Evolutionary conservation across 2,113 vertebrate species (phyloP), one percentile per base, ranked within the genome.

Genomic region (Vimba vimba): DNA sequence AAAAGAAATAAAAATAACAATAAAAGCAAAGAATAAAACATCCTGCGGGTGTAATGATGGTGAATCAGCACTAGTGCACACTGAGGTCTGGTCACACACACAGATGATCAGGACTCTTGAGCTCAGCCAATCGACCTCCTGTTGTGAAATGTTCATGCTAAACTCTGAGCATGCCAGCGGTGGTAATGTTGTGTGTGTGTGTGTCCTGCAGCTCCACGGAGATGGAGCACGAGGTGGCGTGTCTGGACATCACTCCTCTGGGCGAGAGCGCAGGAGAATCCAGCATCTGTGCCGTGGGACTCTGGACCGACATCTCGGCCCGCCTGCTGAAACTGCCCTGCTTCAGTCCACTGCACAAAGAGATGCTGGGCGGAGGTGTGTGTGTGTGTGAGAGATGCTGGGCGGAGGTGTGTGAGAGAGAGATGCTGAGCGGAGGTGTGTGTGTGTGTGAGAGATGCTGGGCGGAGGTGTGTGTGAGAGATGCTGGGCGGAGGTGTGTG

Each of bases 151-250:
- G 6, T 39, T 39, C 6, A 39, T 43, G 39, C 39, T 8, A 43
- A 43, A 43, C 7, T 39, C 39, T 43, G 39, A 43, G 39, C 43
- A 43, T 43, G 43, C 43, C 43, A 10, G 43, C 2, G 8, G 7
- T 43, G 6, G 43, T 43, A 43, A 43, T 43, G 43, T 43, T 43
- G 39, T 43, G 50, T 25, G 59, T 75, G 78, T 64, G 6, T 55
- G 0, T 77, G 21, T 62, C 0, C 9, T 80, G n/a, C 68, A 99
- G 98, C 89, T 97, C 95, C 90, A 98, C 96, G 0, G 97, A 99
- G 90, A 99, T 99, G 98, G 98, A 99, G 89, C 98, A 99, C 0
- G 98, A 99, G 87, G 98, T 99, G 82, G 98, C 98, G 85, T 99
- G 98, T 91, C 91, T 99, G 92, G 98, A 99, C 93, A 99, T 99